phyloP scores from a whole-genome alignment of 2,888 invertebrate genomes.

The Epinotia brunnichana region DNA sequence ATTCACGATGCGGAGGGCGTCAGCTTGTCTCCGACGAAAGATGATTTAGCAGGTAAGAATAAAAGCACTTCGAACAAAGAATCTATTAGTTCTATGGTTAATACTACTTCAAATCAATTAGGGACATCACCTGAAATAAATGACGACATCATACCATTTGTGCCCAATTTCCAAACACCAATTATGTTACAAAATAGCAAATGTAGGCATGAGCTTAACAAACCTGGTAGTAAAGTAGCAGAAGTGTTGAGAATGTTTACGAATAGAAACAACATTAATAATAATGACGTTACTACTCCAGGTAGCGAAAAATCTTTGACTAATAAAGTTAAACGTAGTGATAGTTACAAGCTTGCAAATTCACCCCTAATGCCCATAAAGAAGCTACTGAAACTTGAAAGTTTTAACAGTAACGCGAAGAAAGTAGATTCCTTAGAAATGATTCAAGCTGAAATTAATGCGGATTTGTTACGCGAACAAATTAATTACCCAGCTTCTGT shows the following conservation, averaged over 20 bases:
- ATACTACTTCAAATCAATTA: slow-evolving; percentile 57
- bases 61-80: slow-evolving; percentile 61
- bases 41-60: slow-evolving; percentile 88
- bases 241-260: slow-evolving; percentile 80
- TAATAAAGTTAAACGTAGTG: slow-evolving; percentile 89
- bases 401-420: slow-evolving; percentile 72
- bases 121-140: slow-evolving; percentile 57
- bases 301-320: slow-evolving; percentile 61
- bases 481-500: slow-evolving; percentile 88
- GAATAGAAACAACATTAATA: slow-evolving; percentile 64
- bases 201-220: slow-evolving; percentile 62
- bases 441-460: slow-evolving; percentile 85
- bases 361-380: slow-evolving; percentile 87
- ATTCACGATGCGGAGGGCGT: slow-evolving; percentile 86
- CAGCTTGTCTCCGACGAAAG: slow-evolving; percentile 84
- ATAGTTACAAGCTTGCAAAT: slow-evolving; percentile 93
- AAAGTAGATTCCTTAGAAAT: slow-evolving; percentile 81
- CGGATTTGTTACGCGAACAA: slow-evolving; percentile 86
- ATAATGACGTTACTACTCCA: slow-evolving; percentile 53
- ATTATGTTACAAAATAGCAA: slow-evolving; percentile 74
- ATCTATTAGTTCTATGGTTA: slow-evolving; percentile 56
- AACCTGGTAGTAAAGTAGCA: slow-evolving; percentile 69
- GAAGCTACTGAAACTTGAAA: slow-evolving; percentile 83
- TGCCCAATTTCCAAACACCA: slow-evolving; percentile 79
- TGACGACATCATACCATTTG: slow-evolving; percentile 72